A percentile compares a stretch with the other conserved stretches of the same genome.
Evolutionary conservation across 2,888 invertebrate genomes (phyloP).

Genomic region (Plutella xylostella): DNA sequence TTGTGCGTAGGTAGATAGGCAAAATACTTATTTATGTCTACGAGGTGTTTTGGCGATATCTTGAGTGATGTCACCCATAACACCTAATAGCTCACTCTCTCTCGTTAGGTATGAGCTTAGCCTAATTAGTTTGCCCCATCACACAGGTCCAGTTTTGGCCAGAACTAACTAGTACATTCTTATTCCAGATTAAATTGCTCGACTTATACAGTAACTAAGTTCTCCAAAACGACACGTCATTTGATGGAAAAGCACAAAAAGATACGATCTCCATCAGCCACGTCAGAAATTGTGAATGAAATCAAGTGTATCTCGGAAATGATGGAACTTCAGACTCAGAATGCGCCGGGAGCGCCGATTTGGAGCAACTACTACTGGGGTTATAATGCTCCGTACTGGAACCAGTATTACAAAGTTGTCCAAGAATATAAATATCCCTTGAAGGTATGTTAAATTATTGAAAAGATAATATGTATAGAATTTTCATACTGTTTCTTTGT

Average conservation of each 20-base stretch:
- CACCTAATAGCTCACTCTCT: too few relatives aligned
- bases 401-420: slow-evolving; percentile 51
- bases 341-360: slow-evolving; percentile 1
- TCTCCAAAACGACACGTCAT: slow-evolving; percentile 49
- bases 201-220: slow-evolving; percentile 46
- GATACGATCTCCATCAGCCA: slow-evolving; percentile 34
- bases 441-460: slow-evolving; percentile 32
- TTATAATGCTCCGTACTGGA: slow-evolving; percentile 59
- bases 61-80: too few relatives aligned
- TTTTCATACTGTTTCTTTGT: too few relatives aligned
- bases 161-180: neutral
- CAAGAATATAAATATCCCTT: slow-evolving; percentile 50
- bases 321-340: slow-evolving; percentile 36
- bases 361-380: slow-evolving; percentile 62
- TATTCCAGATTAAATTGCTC: slow-evolving; percentile 50
- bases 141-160: too few relatives aligned
- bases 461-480: too few relatives aligned
- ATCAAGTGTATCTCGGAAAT: slow-evolving; percentile 43
- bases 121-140: too few relatives aligned
- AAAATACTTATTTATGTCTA: too few relatives aligned
- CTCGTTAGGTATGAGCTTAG: too few relatives aligned
- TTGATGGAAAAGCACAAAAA: slow-evolving; percentile 40
- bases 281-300: slow-evolving; percentile 45
- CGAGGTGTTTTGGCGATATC: too few relatives aligned
- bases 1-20: too few relatives aligned